Percentiles rank a stretch among this genome's conserved stretches.
Conservation (phyloP, 2,888 invertebrate genomes). For the Gortyna flavago region DNA sequence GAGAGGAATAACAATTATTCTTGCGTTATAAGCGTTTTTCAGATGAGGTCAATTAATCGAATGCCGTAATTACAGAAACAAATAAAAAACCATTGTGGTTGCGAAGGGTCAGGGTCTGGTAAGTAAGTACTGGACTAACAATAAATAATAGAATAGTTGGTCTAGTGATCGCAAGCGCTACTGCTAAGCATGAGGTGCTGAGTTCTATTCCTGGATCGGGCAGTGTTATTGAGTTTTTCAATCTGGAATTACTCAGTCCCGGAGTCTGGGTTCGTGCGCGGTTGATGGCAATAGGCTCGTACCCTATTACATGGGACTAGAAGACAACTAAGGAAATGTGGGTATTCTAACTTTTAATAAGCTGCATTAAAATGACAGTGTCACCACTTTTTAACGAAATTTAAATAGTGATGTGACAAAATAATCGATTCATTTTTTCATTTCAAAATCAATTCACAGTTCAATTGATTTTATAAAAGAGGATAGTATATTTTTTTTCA, state of each 20-base stretch:
- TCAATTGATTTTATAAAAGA: too few relatives aligned
- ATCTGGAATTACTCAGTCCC: not conserved
- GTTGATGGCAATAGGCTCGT: not conserved
- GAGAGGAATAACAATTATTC: conserved; percentile 16
- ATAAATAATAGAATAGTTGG: not conserved
- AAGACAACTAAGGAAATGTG: not conserved
- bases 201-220: not conserved
- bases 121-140: not conserved
- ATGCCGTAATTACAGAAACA: too few relatives aligned
- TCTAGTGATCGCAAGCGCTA: not conserved
- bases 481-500: too few relatives aligned
- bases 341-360: not conserved
- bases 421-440: too few relatives aligned
- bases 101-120: not conserved
- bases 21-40: not conserved
- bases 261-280: too few relatives aligned
- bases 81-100: too few relatives aligned
- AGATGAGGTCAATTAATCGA: not conserved
- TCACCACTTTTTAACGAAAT: too few relatives aligned
- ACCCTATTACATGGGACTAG: not conserved
- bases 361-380: too few relatives aligned
- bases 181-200: not conserved
- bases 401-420: too few relatives aligned
- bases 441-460: too few relatives aligned
- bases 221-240: not conserved